Evolutionary conservation across 2,888 invertebrate species (phyloP), one percentile per base, ranked within the genome.

Genomic region (Helleia helle): DNA sequence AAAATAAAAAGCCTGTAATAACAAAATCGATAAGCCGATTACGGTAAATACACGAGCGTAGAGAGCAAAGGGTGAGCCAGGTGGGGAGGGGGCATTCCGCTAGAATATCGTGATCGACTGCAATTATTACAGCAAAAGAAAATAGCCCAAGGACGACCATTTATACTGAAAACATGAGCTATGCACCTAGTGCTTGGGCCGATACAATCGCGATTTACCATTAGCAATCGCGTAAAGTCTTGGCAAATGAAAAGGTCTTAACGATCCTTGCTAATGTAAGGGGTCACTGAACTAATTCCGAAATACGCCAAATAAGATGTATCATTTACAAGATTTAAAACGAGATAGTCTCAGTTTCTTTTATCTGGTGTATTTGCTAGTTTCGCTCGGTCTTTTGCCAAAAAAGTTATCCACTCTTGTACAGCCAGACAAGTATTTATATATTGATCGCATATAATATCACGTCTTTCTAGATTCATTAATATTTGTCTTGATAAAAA

Each of bases 101-200:
- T 58, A 59, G 59, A 60, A 58, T 58, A 60, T 75, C 81, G 81
- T 81, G 80, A 67, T 76, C 70, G 66, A 71, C 69, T 69, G 70
- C 73, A 72, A 80, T 81, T 80, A 80, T 74, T 65, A 50, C 47
- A 50, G 52, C 51, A 57, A 57, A n/a, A n/a, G 62, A 59, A 75
- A 74, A 70, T 73, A 77, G 81, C 63, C 72, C 80, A 81, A 81
- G 81, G 81, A 69, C 75, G 47, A 44, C 37, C 26, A 41, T 41
- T 41, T 24, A 12, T 31, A 22, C 29, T 43, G 7, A 41, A 36
- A 29, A 39, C 38, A 38, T 40, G 37, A 40, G 36, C 34, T 39
- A 39, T 48, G 44, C 43, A 46, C 41, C 27, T 24, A 26, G 38
- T 36, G 30, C 30, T 34, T 26, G 18, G 31, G 36, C 41, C 27